phyloP scores from a whole-genome alignment of 2,888 invertebrate genomes.

The Leptarthrus brevirostris region DNA sequence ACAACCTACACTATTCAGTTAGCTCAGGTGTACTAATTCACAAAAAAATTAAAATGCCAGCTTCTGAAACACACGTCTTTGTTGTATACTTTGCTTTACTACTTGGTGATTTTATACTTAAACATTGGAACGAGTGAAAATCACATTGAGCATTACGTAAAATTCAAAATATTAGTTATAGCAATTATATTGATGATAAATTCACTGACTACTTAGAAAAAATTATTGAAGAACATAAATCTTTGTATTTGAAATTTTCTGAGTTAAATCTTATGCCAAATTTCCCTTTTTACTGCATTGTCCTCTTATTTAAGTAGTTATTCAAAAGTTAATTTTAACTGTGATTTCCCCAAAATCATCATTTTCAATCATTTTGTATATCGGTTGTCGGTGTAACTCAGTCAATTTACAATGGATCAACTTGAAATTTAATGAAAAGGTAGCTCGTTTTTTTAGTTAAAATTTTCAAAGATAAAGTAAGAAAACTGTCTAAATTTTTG shows the following conservation, averaged over 20 bases:
- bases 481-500: too few relatives aligned
- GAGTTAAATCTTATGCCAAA: constrained; percentile 6
- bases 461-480: too few relatives aligned
- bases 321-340: too few relatives aligned
- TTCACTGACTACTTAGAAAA: not conserved
- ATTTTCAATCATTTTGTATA: too few relatives aligned
- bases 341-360: too few relatives aligned
- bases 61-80: constrained; percentile 4
- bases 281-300: too few relatives aligned
- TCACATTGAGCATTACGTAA: not conserved
- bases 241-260: not conserved
- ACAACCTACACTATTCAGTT: not conserved
- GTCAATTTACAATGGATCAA: too few relatives aligned
- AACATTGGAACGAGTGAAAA: not conserved
- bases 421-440: too few relatives aligned
- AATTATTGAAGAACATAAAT: not conserved
- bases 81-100: not conserved
- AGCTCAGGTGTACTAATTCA: not conserved
- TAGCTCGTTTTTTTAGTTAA: too few relatives aligned
- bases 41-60: constrained; percentile 13
- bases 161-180: not conserved
- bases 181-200: constrained; percentile 1
- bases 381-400: too few relatives aligned
- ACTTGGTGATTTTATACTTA: not conserved
- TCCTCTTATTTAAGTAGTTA: too few relatives aligned